Base-by-base conservation (phyloP, 2,113 vertebrate genomes). In the Maccullochella peelii region DNA sequence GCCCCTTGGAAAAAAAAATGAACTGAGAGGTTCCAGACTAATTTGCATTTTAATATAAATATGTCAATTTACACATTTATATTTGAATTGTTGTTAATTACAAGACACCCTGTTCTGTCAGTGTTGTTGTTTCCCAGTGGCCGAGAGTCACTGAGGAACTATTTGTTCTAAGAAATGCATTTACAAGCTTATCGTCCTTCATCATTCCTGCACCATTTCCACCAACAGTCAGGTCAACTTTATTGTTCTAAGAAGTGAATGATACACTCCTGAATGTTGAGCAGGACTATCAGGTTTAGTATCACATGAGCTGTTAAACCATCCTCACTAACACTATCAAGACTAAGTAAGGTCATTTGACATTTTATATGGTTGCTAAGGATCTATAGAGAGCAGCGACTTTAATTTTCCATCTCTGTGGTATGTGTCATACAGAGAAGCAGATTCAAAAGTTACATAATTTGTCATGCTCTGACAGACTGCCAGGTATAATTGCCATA, bases 371-470 rank as follows among this genome's bases (percentile, higher is more conserved):
- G 33, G 33, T 23, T 63, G n/a, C 65, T 70, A 40, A 30, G 8
- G 16, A 63, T 57, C 58, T 66, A 25, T 33, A 54, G 10, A 47
- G 12, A 5, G 18, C 8, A 55, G 2, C 8, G 0, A 36, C 23
- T 65, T 80, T 25, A 40, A 6, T 82, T 77, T 85, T 71, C 69
- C 18, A 14, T 80, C 27, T 38, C 30, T 76, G 23, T 8, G 12
- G 40, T 40, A 72, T 55, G 61, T 71, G 59, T 81, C 52, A 70
- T n/a, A 73, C 33, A 44, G 50, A 58, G 50, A 61, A 82, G 44
- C 47, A 14, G 65, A 71, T 84, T 86, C 54, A 73, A 30, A 65
- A 38, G 81, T 90, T 90, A 63, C 52, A 78, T 89, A 79, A 86
- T 69, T n/a, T 42, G 50, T 85, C 59, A n/a, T 44, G 7, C 61